Base-by-base conservation (phyloP, 2,113 vertebrate species). In the Lophius piscatorius region DNA sequence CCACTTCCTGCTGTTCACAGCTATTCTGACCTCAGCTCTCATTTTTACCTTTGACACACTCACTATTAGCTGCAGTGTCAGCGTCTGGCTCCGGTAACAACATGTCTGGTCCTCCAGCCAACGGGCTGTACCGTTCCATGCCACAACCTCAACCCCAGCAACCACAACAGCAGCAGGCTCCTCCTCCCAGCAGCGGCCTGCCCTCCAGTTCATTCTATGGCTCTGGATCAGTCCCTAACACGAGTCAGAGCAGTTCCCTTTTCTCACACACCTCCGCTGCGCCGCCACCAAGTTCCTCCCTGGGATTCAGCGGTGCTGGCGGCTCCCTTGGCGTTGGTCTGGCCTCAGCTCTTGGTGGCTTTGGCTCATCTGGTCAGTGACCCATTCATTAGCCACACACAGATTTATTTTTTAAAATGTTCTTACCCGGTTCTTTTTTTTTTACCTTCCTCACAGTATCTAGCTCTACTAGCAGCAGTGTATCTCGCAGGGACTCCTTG, bases 401-500 rank as follows among this genome's bases (percentile, higher is more conserved):
- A 0, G 9, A 21, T 35, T 33, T 39, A 16, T 44, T 49, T 26
- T 42, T 11, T 11, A 3, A 3, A 8, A 4, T 10, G n/a, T 29
- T 39, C 9, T 57, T 2, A 92, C 81, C 87, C 84, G 79, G 82
- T 77, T 87, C 90, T 81, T 39, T 0, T 6, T 20, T 3, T 20
- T 38, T 33, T 36, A 7, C 18, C n/a, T 86, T 79, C 78, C 86
- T 89, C 89, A 72, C 92, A 97, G 96, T 97, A 85, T 94, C 94
- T 88, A 96, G 94, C 92, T 95, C 96, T 79, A 94, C 92, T 90
- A 96, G 93, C 92, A 96, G 93, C 94, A 96, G 93, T 85, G 93
- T 94, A 81, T 93, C 95, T 91, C 95, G 96, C 89, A 94, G 96
- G 91, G 96, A 98, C 89, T 98, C 96, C 83, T 89, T 98, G 89